These are phyloP conservation scores for Acheta domesticus DNA, from an alignment of 2,888 invertebrate genomes.

Conservation along the genomic window DNA sequence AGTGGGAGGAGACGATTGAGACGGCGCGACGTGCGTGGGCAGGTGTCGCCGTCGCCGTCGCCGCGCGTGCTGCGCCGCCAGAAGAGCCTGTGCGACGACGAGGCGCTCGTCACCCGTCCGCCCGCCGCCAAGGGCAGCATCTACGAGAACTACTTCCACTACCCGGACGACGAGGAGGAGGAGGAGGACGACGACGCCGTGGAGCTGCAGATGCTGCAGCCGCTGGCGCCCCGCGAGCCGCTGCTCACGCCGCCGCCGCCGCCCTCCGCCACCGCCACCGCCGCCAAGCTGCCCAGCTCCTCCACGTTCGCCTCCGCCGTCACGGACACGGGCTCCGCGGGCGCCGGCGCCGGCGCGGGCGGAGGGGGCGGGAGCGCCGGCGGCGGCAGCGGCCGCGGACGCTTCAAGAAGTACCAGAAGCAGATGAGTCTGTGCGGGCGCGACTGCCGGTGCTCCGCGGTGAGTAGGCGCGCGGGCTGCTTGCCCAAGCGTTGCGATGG, in stretches of 20 bases:
- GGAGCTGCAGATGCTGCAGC: slow-evolving; percentile 19
- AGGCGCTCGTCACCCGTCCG: background rate
- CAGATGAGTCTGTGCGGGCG: background rate
- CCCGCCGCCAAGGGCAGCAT: slow-evolving; percentile 18
- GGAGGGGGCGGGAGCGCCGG: background rate
- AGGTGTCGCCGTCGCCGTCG: background rate
- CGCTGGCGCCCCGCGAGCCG: slow-evolving; percentile 21
- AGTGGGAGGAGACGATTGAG: too few species aligned
- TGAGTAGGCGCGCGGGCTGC: background rate
- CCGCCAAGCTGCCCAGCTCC: slow-evolving; percentile 23
- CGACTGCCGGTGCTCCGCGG: background rate
- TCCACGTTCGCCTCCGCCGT: slow-evolving; percentile 29
- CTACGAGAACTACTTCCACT: slow-evolving; percentile 26
- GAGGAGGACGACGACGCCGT: slow-evolving; percentile 25
- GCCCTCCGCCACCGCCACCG: slow-evolving; percentile 23
- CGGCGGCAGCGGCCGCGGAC: slow-evolving; percentile 22
- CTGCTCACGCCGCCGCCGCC: slow-evolving; percentile 18
- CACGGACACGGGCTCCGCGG: slow-evolving; percentile 30
- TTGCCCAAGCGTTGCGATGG: background rate
- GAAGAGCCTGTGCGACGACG: slow-evolving; percentile 12
- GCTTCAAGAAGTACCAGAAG: slow-evolving; percentile 21
- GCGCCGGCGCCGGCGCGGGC: slow-evolving; percentile 23
- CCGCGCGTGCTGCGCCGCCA: background rate
- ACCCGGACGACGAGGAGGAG: slow-evolving; percentile 23
- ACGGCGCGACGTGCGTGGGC: too few species aligned